Percentiles rank a stretch among this genome's conserved stretches.
phyloP scores from a whole-genome alignment of 1,140 invertebrate species.

The Cotesia glomerata region DNA sequence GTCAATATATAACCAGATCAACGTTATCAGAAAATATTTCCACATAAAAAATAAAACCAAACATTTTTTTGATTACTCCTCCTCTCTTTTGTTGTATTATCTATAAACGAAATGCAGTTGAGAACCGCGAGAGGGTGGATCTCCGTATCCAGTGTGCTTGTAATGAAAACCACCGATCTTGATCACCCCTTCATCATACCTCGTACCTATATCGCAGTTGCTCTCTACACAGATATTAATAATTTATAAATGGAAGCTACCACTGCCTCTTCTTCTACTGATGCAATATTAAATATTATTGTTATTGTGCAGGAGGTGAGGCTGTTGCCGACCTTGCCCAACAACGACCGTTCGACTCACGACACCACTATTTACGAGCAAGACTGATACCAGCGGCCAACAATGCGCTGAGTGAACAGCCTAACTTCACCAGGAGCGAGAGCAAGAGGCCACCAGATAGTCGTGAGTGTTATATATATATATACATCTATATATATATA shows the following conservation, averaged over 20 bases:
- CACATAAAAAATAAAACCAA: too few species aligned
- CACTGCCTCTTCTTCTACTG: neutral
- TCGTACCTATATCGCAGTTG: neutral
- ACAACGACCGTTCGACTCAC: constrained; percentile 4
- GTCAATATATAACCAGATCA: too few species aligned
- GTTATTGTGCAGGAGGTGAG: neutral
- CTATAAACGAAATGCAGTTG: neutral
- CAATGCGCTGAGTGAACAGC: too few species aligned
- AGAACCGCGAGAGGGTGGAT: constrained; percentile 18
- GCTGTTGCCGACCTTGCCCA: constrained; percentile 10
- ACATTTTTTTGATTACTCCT: too few species aligned
- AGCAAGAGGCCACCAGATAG: neutral
- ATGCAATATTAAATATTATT: neutral
- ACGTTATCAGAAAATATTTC: too few species aligned
- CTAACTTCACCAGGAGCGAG: neutral
- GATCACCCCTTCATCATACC: constrained; percentile 26
- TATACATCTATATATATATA: neutral
- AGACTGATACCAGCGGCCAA: neutral
- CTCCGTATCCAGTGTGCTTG: constrained; percentile 27
- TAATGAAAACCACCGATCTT: constrained; percentile 38
- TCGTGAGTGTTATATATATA: neutral
- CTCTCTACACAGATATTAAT: too few species aligned
- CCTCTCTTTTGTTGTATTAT: neutral
- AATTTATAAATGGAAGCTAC: neutral
- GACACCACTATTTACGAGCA: too few species aligned